Evolutionary conservation across 30 jellyfish, hydroid and myxozoan species (phyloP).

Genomic region (Cassiopea andromeda): DNA sequence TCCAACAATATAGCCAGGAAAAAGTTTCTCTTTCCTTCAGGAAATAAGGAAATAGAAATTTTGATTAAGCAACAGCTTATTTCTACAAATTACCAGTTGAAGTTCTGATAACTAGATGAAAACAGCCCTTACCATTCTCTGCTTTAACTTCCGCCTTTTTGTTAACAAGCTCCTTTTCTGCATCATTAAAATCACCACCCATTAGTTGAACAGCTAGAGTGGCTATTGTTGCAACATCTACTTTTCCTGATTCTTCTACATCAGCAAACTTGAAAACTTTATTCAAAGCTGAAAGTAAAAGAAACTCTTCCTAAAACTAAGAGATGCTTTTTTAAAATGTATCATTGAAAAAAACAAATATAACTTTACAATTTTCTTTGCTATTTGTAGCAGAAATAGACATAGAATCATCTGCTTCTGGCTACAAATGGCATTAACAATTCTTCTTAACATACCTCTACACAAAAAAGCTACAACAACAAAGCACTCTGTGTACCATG

Average conservation of each 20-base stretch:
- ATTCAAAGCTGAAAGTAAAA: conserved; percentile 67
- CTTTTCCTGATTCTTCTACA: conserved; percentile 98
- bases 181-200: conserved; percentile 93
- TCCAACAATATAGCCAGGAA: no score
- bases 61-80: no score
- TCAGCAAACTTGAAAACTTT: conserved; percentile 98
- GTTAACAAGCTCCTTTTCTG: conserved; percentile 95
- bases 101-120: not conserved
- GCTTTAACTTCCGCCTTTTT: conserved; percentile 94
- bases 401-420: no score
- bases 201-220: conserved; percentile 98
- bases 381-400: no score
- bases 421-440: no score
- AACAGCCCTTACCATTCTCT: conserved; percentile 76
- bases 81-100: not conserved
- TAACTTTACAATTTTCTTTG: not conserved
- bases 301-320: no score
- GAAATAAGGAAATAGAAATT: no score
- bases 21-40: no score
- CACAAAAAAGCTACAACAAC: no score
- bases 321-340: not conserved
- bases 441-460: no score
- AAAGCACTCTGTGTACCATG: no score
- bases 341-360: no score
- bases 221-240: conserved; percentile 97